These are phyloP conservation scores for Sebastes minor DNA, from an alignment of 2,797 vertebrate species.

Conservation along the genomic window DNA sequence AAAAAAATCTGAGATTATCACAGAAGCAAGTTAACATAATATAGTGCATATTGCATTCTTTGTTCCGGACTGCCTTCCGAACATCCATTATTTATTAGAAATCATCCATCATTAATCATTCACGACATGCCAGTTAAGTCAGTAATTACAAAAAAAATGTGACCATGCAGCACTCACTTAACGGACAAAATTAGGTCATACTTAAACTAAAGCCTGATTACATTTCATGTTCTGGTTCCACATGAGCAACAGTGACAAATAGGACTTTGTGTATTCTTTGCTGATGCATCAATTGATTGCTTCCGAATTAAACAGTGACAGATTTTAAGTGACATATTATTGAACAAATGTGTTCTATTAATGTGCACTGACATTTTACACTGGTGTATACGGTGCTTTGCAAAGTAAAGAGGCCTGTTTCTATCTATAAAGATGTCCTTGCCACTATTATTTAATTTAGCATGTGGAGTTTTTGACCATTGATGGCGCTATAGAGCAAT, in stretches of 20 bases:
- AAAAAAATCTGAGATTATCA: constrained; percentile 49
- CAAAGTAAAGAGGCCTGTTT: constrained; percentile 9
- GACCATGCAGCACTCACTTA: constrained; percentile 59
- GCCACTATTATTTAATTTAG: constrained; percentile 1
- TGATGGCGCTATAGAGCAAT: neutral
- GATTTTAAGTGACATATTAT: constrained; percentile 59
- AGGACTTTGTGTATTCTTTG: constrained; percentile 51
- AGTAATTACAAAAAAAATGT: constrained; percentile 73
- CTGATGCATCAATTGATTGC: constrained; percentile 61
- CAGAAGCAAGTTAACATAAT: constrained; percentile 48
- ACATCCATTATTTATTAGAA: constrained; percentile 68
- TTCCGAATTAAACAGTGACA: constrained; percentile 57
- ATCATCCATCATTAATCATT: constrained; percentile 77
- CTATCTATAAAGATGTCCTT: constrained; percentile 29
- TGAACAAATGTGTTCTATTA: constrained; percentile 54
- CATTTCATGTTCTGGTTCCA: constrained; percentile 70
- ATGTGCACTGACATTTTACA: constrained; percentile 61
- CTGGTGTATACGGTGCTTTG: neutral
- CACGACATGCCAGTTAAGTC: constrained; percentile 68
- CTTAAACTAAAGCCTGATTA: constrained; percentile 70
- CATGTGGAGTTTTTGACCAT: neutral
- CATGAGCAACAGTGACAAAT: constrained; percentile 62
- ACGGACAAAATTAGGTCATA: constrained; percentile 68
- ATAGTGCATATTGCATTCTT: constrained; percentile 47
- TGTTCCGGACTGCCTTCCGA: constrained; percentile 46